Evolutionary conservation across 2,113 vertebrate genomes (phyloP), one percentile per base, ranked within the genome.

Genomic region (Perccottus glenii): DNA sequence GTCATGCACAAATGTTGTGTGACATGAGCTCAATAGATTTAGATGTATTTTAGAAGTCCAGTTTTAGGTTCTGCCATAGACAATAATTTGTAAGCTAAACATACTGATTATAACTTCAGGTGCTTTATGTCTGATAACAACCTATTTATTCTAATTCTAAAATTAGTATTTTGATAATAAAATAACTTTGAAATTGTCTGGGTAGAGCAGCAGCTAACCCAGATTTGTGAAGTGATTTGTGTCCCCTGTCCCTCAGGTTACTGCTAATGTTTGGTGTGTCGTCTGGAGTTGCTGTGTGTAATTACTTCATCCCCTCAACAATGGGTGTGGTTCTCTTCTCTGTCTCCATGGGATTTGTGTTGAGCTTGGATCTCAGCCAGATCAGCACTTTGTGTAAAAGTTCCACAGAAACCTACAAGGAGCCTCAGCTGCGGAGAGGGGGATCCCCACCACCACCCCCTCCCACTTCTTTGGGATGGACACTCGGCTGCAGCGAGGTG

Each of bases 351-450:
- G 98, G 98, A 50, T 98, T 97, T 91, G 89, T 96, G 74, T 91
- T 98, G 74, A 99, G 98, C 90, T 94, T 96, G 92, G 95, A 98
- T 81, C 90, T 96, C 78, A 94, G 92, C 12, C 94, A 96, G 87
- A 67, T 95, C 60, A 75, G 77, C 53, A 86, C 89, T 58, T 85
- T 92, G 74, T 91, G 96, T 82, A 89, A 78, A 77, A 64, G 85
- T 75, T 83, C 83, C 82, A 49, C 87, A 69, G 69, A 35, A 70
- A 80, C 88, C 60, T 70, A 82, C 75, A 81, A 70, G 73, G 85
- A 85, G 70, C 83, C 50, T 9, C 70, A 74, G 62, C 84, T 92
- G 79, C 75, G 75, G 67, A 83, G 89, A 78, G 75, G 82, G 61
- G 60, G 53, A 6, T 79, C 66, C 3, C 64, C 80, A 36, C 64